Conservation (phyloP, 2,113 vertebrate genomes). For the Proterorhinus semilunaris region DNA sequence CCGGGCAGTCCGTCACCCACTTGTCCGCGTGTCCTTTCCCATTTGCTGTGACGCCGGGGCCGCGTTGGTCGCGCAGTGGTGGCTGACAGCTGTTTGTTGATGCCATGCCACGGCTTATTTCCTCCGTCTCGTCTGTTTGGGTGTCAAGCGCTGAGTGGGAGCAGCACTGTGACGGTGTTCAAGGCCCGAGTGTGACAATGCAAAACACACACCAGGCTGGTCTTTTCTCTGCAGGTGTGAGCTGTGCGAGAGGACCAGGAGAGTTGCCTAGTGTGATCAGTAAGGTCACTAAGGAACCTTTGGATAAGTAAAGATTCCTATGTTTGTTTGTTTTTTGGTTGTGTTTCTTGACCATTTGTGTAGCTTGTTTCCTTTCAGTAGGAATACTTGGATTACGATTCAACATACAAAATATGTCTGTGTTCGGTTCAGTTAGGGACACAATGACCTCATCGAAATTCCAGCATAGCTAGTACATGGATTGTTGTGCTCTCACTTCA, state of each 20-base stretch:
- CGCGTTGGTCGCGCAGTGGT: slow-evolving; percentile 38
- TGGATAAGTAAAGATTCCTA: too few species aligned
- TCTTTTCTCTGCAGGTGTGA: slow-evolving; percentile 31
- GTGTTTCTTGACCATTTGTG: too few species aligned
- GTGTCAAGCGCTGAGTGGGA: slow-evolving; percentile 53
- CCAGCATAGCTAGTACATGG: too few species aligned
- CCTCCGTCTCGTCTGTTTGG: slow-evolving; percentile 69
- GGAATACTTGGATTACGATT: too few species aligned
- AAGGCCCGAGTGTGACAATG: slow-evolving; percentile 31
- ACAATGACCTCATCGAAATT: too few species aligned
- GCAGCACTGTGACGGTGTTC: slow-evolving; percentile 33
- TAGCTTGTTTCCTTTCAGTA: too few species aligned
- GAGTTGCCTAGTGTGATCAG: neutral
- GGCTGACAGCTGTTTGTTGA: slow-evolving; percentile 73
- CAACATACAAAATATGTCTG: too few species aligned
- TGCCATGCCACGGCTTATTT: slow-evolving; percentile 68
- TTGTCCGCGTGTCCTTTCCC: slow-evolving; percentile 63
- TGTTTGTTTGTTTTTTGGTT: too few species aligned
- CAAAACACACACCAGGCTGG: slow-evolving; percentile 20
- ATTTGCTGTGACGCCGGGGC: slow-evolving; percentile 49
- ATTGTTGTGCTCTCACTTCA: slow-evolving; percentile 14
- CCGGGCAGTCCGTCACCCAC: slow-evolving; percentile 59
- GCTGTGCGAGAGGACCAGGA: slow-evolving; percentile 10
- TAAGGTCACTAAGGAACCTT: slow-evolving; percentile 2
- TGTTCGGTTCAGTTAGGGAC: too few species aligned